A percentile compares a stretch with the other conserved stretches of the same genome.
Conservation (phyloP, 2,113 vertebrate species). For the Gavia stellata region DNA sequence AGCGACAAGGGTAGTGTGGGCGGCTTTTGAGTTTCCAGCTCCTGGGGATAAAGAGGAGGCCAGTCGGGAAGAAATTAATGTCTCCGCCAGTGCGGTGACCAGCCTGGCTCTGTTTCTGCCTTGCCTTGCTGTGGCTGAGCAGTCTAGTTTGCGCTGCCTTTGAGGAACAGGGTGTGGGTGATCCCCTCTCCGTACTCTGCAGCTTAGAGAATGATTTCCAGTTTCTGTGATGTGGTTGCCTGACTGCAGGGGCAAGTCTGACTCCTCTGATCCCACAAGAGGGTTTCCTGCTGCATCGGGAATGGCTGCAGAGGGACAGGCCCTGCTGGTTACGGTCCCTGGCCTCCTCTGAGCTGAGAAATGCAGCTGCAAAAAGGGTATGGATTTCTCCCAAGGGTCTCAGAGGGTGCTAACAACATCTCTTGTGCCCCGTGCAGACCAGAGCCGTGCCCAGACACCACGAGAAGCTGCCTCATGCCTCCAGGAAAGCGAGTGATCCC, state of each 20-base stretch:
- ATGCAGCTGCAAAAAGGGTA: not conserved
- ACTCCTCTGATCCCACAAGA: not conserved
- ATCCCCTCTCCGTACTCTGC: not conserved
- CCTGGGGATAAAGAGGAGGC: not conserved
- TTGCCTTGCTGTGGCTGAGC: not conserved
- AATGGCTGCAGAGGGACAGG: not conserved
- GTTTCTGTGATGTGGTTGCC: not conserved
- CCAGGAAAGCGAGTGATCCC: not conserved
- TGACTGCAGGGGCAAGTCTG: not conserved
- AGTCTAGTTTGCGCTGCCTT: not conserved
- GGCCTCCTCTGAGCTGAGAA: not conserved
- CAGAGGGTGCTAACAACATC: not conserved
- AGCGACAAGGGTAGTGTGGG: not conserved
- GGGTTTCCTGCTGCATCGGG: not conserved
- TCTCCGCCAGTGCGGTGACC: not conserved
- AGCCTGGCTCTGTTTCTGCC: not conserved
- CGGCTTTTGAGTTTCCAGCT: not conserved
- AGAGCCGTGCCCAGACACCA: not conserved
- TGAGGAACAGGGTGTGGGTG: not conserved
- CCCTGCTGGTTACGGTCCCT: not conserved
- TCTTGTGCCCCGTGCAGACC: not conserved
- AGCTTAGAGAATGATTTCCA: not conserved
- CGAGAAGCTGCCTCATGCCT: accelerated
- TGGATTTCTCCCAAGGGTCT: not conserved
- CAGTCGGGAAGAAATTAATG: not conserved